Base-by-base conservation (phyloP, 2,113 vertebrate genomes). In the Casuarius casuarius region DNA sequence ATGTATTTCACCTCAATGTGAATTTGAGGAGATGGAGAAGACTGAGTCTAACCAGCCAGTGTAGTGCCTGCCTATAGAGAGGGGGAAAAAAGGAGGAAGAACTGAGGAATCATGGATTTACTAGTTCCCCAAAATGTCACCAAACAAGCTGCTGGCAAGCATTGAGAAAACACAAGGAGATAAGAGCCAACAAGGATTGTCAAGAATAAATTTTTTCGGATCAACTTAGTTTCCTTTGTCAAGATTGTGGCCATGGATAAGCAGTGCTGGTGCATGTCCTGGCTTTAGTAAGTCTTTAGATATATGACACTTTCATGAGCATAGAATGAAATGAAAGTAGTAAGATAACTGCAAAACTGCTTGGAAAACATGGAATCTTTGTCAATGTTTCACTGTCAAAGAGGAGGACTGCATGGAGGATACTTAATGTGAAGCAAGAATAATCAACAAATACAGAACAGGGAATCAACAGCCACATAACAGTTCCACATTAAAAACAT, bases 1-100 rank as follows among this genome's bases (percentile, higher is more conserved):
- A 46, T 38, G 17, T 61, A 22, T 52, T 76, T 62, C 13, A 46
- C 26, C 26, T 68, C 54, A 54, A 46, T 12, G 46, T 48, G 17
- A 70, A 40, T 40, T 76, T 54, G 33, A 70, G 59, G 42, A 46
- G 59, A 28, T 56, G 18, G 29, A 74, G 54, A 75, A 68, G 38
- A 33, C 20, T 8, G 31, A 3, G 8, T 14, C 25, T 26, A 21
- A 75, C 21, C 21, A 63, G 38, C 16, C 25, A 26, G 46, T 33
- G 46, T 5, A 52, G 71, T 8, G 38, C 22, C 46, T 23, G 28
- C 38, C 23, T 46, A 46, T 46, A 20, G 15, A 54, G 19, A 20
- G 21, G 2, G 0, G 0, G 5, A 19, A 31, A 12, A 75, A 10
- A 33, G 12, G 22, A 48, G 48, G 40, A 48, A 4, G 28, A 48